A percentile compares a stretch with the other conserved stretches of the same genome.
phyloP scores from a whole-genome alignment of 2,113 vertebrate genomes.

The Anolis sagrei region DNA sequence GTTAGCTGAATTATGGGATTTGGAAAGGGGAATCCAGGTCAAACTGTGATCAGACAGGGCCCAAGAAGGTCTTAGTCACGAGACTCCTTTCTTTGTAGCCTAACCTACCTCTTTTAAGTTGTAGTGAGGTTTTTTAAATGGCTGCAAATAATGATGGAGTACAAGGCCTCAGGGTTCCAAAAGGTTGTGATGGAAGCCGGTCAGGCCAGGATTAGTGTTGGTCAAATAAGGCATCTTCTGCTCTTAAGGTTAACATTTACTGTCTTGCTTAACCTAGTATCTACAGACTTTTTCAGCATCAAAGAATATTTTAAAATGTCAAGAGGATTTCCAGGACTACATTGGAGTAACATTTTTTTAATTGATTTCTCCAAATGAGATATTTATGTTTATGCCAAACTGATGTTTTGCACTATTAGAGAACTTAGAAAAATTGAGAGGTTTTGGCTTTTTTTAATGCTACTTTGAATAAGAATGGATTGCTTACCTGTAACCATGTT shows the following conservation, averaged over 20 bases:
- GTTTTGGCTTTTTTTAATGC: background rate
- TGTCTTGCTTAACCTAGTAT: background rate
- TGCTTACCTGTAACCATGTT: no score
- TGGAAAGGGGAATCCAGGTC: background rate
- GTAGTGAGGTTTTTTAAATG: background rate
- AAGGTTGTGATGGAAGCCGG: background rate
- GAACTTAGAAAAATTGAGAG: background rate
- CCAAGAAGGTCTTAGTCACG: background rate
- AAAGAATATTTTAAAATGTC: background rate
- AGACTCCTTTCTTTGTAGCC: background rate
- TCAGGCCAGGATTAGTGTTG: background rate
- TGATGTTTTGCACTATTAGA: background rate
- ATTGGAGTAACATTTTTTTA: background rate
- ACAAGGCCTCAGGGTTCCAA: background rate
- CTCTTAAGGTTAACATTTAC: no score
- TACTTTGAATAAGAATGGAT: no score
- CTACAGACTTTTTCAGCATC: background rate
- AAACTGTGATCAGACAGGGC: background rate
- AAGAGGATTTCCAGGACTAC: background rate
- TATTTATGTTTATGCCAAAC: background rate
- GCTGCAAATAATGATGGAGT: background rate
- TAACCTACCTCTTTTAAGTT: no score
- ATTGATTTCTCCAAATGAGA: background rate
- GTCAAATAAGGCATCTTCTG: background rate
- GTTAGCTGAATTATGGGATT: no score